Percentiles rank a stretch among this genome's conserved stretches.
These are phyloP conservation scores for Mythimna albipuncta DNA, from an alignment of 2,888 invertebrate species.

Conservation along the genomic window DNA sequence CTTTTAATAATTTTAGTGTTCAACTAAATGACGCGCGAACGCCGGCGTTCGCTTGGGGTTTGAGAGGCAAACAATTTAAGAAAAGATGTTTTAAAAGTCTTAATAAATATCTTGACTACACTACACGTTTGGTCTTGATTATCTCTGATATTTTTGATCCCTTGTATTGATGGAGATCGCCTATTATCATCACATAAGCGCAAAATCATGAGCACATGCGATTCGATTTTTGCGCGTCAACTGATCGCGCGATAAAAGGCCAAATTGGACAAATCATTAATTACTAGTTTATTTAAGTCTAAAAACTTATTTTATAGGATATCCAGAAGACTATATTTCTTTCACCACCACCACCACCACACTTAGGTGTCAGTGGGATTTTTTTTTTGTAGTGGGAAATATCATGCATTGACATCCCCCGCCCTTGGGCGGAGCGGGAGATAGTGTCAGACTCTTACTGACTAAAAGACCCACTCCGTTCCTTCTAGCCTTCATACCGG, in stretches of 20 bases:
- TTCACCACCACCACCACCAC: background rate
- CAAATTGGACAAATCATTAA: background rate
- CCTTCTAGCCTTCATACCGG: no score
- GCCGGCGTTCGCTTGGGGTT: no score
- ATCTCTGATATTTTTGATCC: constrained; percentile 13
- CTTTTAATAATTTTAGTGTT: no score
- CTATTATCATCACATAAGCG: background rate
- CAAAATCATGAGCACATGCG: background rate
- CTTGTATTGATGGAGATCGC: constrained; percentile 11
- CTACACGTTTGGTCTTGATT: background rate
- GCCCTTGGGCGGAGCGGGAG: no score
- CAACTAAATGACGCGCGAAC: no score
- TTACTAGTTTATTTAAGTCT: background rate
- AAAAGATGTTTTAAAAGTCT: background rate
- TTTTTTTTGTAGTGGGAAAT: no score
- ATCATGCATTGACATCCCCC: no score
- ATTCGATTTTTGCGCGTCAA: background rate
- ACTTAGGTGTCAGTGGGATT: no score
- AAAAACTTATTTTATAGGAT: background rate
- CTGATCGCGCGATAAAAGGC: background rate
- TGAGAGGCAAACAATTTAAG: background rate
- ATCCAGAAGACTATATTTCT: background rate
- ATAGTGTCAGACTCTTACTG: no score
- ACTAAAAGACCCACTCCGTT: no score
- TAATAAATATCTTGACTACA: background rate